phyloP scores from a whole-genome alignment of 1,140 invertebrate species.

The Tyrophagus putrescentiae region DNA sequence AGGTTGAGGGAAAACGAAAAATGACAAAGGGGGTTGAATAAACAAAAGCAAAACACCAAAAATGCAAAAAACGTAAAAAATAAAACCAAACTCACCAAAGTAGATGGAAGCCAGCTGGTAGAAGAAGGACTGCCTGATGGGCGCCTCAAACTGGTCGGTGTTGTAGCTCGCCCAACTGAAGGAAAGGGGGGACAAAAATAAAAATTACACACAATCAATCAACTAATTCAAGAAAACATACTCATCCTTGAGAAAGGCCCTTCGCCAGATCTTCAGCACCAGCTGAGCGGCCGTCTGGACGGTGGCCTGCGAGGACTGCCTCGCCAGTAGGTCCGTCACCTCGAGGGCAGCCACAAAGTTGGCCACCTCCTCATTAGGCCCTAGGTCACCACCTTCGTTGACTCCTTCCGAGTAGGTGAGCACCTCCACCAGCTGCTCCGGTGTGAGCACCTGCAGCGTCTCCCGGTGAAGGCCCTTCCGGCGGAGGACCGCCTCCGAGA shows the following conservation, averaged over 20 bases:
- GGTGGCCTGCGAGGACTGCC: not conserved
- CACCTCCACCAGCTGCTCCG: slow-evolving; percentile 13
- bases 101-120: slow-evolving; percentile 2
- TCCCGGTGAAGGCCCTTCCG: not conserved
- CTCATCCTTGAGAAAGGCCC: slow-evolving; percentile 13
- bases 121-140: slow-evolving; percentile 9
- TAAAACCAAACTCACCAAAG: not conserved
- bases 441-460: not conserved
- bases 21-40: no score
- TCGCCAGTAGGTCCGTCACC: not conserved
- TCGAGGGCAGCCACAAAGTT: slow-evolving; percentile 4
- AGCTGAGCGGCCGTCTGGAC: not conserved
- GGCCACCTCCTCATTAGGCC: slow-evolving; percentile 1
- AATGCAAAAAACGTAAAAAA: slow-evolving; percentile 7
- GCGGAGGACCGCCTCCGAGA: not conserved
- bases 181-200: not conserved
- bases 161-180: not conserved
- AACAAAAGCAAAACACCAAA: not conserved
- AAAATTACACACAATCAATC: no score
- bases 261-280: slow-evolving; percentile 3
- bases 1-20: no score
- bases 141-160: not conserved
- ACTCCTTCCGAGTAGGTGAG: no score
- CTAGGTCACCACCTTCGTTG: slow-evolving; percentile 4
- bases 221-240: slow-evolving; percentile 2